phyloP scores from a whole-genome alignment of 2,888 invertebrate species.

The Chironomus riparius region DNA sequence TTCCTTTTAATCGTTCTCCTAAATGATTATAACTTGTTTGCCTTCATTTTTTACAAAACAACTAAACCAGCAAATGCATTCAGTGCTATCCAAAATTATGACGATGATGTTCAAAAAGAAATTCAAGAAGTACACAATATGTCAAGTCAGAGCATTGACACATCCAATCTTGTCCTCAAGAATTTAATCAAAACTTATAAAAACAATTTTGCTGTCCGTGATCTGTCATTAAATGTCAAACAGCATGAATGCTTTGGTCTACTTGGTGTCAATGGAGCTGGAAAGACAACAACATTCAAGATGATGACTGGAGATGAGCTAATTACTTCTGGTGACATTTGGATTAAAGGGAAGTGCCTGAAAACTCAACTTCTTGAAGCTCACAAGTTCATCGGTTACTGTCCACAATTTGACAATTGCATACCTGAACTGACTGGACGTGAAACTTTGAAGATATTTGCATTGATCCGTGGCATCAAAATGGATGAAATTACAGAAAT shows the following conservation, averaged over 20 bases:
- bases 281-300: slow-evolving; percentile 58
- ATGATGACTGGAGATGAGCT: slow-evolving; percentile 56
- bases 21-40: background rate
- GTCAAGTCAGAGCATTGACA: too few relatives aligned
- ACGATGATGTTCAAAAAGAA: slow-evolving; percentile 38
- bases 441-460: slow-evolving; percentile 47
- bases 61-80: background rate
- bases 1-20: background rate
- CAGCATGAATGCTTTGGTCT: slow-evolving; percentile 53
- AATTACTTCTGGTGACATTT: slow-evolving; percentile 47
- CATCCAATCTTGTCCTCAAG: slow-evolving; percentile 46
- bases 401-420: slow-evolving; percentile 50
- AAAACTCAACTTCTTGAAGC: slow-evolving; percentile 37
- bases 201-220: slow-evolving; percentile 60
- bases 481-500: slow-evolving; percentile 34
- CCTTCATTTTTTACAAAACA: background rate
- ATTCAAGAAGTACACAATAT: slow-evolving; percentile 33
- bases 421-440: slow-evolving; percentile 47
- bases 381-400: slow-evolving; percentile 42
- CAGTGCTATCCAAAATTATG: slow-evolving; percentile 28
- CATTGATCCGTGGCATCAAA: slow-evolving; percentile 44
- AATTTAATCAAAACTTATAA: slow-evolving; percentile 62
- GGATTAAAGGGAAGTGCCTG: slow-evolving; percentile 37
- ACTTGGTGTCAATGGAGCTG: slow-evolving; percentile 56
- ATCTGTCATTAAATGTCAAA: slow-evolving; percentile 46